Percentiles rank a stretch among this genome's conserved stretches.
Evolutionary conservation across 2,888 invertebrate species (phyloP).

Genomic region (Drosophila glabriapex): DNA sequence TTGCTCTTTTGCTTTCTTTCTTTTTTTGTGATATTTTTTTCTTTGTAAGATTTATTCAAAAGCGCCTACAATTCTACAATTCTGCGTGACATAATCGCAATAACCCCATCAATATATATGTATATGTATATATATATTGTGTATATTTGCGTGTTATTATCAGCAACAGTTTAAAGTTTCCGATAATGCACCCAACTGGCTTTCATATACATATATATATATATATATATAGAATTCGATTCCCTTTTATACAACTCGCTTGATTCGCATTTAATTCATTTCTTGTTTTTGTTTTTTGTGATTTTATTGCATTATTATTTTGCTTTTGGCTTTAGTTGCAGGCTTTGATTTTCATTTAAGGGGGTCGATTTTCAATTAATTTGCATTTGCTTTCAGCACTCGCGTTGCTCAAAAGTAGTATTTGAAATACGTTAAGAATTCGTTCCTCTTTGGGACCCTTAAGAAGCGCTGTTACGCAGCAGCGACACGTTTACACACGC

Average conservation of each 20-base stretch:
- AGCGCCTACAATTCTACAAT: conserved; percentile 36
- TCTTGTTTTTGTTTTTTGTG: conserved; percentile 8
- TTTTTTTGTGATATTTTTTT: conserved; percentile 19
- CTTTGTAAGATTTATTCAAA: conserved; percentile 24
- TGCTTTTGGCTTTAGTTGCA: conserved; percentile 12
- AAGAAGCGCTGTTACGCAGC: conserved; percentile 39
- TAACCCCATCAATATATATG: conserved; percentile 29
- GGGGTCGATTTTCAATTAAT: conserved; percentile 38
- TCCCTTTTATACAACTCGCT: conserved; percentile 15
- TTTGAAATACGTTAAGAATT: conserved; percentile 49
- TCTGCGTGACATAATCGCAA: conserved; percentile 69
- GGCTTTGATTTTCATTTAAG: conserved; percentile 24
- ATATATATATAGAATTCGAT: conserved; percentile 24
- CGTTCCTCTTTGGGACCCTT: conserved; percentile 29
- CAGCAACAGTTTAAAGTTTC: conserved; percentile 46
- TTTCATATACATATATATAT: background rate
- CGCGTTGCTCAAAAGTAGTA: conserved; percentile 50
- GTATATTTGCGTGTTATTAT: conserved; percentile 26
- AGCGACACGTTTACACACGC: conserved; percentile 50
- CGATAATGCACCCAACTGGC: conserved; percentile 34
- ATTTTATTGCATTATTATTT: conserved; percentile 22
- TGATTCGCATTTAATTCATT: conserved; percentile 16
- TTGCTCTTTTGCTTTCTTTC: conserved; percentile 21
- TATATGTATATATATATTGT: background rate
- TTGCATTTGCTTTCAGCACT: conserved; percentile 42